phyloP scores from a whole-genome alignment of 2,888 invertebrate genomes.

The Scaptomyza polygonia region DNA sequence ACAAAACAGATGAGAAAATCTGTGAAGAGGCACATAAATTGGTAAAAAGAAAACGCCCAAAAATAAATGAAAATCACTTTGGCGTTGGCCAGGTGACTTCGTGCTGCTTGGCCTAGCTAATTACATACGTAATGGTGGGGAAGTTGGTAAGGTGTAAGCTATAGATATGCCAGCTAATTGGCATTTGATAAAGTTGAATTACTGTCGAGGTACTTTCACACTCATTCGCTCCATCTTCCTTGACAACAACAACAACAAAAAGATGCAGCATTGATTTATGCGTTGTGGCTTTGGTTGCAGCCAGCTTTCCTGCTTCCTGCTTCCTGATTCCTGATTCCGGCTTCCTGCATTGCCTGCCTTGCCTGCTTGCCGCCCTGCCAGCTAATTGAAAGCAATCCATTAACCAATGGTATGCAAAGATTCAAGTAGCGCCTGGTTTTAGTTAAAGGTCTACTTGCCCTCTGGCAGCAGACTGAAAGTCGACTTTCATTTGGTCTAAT shows the following conservation, averaged over 20 bases:
- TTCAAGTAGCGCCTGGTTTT: conserved; percentile 16
- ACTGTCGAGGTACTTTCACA: conserved; percentile 1
- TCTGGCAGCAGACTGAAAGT: conserved; percentile 5
- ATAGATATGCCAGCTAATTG: conserved; percentile 62
- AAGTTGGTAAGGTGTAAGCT: conserved; percentile 11
- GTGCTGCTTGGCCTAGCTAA: conserved; percentile 31
- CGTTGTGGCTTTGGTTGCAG: conserved; percentile 25
- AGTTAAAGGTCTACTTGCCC: conserved; percentile 5
- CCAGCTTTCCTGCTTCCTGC: conserved; percentile 18
- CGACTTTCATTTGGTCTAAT: conserved; percentile 14
- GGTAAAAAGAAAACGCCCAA: background rate
- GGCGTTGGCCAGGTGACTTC: background rate
- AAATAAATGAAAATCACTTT: background rate
- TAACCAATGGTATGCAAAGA: conserved; percentile 42
- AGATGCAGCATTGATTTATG: conserved; percentile 41
- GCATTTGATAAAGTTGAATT: conserved; percentile 64
- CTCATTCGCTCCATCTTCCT: background rate
- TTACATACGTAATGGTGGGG: conserved; percentile 19
- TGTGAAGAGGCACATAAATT: conserved; percentile 6
- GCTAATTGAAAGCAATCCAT: conserved; percentile 51
- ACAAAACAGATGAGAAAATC: no score
- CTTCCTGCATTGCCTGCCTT: background rate
- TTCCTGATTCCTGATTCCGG: conserved; percentile 10
- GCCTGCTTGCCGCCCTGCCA: background rate
- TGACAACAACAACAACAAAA: background rate